These are phyloP conservation scores for Hypotaenidia philippensis DNA, from an alignment of 2,797 vertebrate species.

Conservation along the genomic window DNA sequence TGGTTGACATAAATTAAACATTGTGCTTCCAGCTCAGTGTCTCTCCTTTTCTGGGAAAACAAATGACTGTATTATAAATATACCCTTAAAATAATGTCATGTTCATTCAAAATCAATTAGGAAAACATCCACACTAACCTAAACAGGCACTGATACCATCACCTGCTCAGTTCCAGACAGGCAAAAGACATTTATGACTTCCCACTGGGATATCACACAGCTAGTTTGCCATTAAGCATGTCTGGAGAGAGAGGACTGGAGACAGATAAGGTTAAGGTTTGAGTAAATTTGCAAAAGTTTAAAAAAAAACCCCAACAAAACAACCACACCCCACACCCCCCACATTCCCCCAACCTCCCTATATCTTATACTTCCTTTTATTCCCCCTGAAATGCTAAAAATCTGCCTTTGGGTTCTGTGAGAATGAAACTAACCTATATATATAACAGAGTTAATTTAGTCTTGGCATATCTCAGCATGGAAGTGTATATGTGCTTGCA, in stretches of 20 bases:
- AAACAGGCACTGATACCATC: neutral
- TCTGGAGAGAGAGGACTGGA: neutral
- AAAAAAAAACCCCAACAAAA: neutral
- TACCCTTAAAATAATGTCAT: neutral
- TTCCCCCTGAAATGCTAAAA: neutral
- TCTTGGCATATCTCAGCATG: neutral
- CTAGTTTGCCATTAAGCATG: neutral
- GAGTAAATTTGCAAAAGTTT: neutral
- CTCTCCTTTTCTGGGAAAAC: neutral
- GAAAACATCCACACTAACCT: neutral
- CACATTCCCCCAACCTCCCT: too few relatives aligned
- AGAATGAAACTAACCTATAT: neutral
- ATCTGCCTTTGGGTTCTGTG: neutral
- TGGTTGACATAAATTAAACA: slow-evolving; percentile 8
- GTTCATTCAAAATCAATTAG: slow-evolving; percentile 3
- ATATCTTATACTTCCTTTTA: neutral
- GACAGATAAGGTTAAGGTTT: neutral
- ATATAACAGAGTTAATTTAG: neutral
- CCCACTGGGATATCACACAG: neutral
- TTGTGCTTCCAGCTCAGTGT: slow-evolving; percentile 1
- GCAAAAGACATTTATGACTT: neutral
- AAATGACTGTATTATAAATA: neutral
- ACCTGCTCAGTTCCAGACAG: neutral
- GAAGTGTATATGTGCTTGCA: neutral
- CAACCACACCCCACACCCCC: neutral